A percentile compares a stretch with the other conserved stretches of the same genome.
These are phyloP conservation scores for Physocephala rufipes DNA, from an alignment of 2,888 invertebrate genomes.

Conservation along the genomic window DNA sequence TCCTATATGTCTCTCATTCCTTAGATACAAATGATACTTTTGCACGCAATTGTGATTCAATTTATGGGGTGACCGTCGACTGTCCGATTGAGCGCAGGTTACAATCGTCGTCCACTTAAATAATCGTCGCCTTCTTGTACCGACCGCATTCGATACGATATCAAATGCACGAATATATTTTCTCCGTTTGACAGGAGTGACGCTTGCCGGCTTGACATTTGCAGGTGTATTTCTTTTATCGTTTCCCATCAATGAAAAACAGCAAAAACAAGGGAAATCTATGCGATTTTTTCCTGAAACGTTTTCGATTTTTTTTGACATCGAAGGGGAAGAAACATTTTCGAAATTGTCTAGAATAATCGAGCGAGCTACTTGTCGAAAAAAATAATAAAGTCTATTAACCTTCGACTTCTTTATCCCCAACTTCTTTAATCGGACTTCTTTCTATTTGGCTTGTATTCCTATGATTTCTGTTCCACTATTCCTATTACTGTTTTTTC, in stretches of 20 bases:
- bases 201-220: conserved; percentile 36
- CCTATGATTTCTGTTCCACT: too few species aligned
- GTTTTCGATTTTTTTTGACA: background rate
- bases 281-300: background rate
- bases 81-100: conserved; percentile 18
- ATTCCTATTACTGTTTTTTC: too few species aligned
- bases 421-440: too few species aligned
- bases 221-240: conserved; percentile 39
- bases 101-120: background rate
- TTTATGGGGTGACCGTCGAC: conserved; percentile 18
- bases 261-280: too few species aligned
- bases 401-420: too few species aligned
- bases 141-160: conserved; percentile 39
- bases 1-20: too few species aligned
- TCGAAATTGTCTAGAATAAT: background rate
- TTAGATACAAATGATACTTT: conserved; percentile 43
- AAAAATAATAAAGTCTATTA: too few species aligned
- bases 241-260: conserved; percentile 6
- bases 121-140: conserved; percentile 9
- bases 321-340: background rate
- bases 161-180: conserved; percentile 42
- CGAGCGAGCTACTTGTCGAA: too few species aligned
- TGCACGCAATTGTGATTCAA: conserved; percentile 38
- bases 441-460: too few species aligned
- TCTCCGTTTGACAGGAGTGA: too few species aligned